Base-by-base conservation (phyloP, 2,888 invertebrate genomes). In the Neoscelio sp. region DNA sequence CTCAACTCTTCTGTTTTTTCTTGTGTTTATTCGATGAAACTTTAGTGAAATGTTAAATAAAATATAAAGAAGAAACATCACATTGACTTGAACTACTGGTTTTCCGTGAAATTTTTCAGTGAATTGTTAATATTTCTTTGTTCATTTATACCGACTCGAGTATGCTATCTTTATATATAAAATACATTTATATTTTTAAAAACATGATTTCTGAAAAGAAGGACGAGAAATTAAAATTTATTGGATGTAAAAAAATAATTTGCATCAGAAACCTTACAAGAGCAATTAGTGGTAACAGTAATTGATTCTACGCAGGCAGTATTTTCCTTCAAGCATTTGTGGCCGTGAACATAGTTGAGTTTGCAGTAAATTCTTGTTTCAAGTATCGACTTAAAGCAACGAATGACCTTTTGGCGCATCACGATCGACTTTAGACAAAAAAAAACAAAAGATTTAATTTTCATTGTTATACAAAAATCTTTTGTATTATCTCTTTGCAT, bases 401-500 rank as follows among this genome's bases (percentile, higher is more conserved):
- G 54, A 71, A 73, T 64, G 56, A 73, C 56, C 54, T 56, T 62
- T 64, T 48, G 62, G 62, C 64, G 54, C n/a, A 30, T 17, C 20
- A 18, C 23, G 48, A 73, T 73, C 38, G 73, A 54, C 54, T 56
- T 6, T 13, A 20, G 2, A 18, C 48, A 26, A 62, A 73, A n/a
- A n/a, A n/a, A n/a, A 64, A 73, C 54, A 73, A 44, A 64, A 73
- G 73, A 48, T 46, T 54, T 73, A 54, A 64, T 64, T 73, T 64
- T 62, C 73, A 54, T 73, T 73, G 64, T 73, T 64, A 38, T 20
- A 64, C 20, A 42, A 15, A 64, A 56, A 38, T 20, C 73, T 50
- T 38, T 73, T 73, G 64, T 73, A 38, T 56, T 35, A 54, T 62
- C 42, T 44, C 23, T 50, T 15, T 13, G 35, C 30, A 40, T 18